Conservation (phyloP, 1,140 invertebrate genomes). For the Microplitis demolitor region DNA sequence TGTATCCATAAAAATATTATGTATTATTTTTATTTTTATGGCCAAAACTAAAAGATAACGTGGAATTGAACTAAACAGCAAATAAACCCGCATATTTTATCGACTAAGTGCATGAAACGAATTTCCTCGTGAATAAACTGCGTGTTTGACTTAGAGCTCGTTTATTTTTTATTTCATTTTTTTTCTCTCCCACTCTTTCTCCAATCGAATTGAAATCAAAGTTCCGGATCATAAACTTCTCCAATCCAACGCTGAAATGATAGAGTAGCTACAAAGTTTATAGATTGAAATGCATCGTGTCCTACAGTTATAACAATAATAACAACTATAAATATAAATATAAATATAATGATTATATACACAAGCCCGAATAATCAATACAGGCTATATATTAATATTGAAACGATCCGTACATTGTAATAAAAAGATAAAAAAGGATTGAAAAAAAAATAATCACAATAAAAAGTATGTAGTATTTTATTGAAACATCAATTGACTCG, state of each 20-base stretch:
- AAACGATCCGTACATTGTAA: too few relatives aligned
- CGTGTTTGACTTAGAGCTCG: slow-evolving; percentile 5
- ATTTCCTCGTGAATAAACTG: slow-evolving; percentile 10
- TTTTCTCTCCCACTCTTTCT: not conserved
- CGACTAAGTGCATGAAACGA: slow-evolving; percentile 19
- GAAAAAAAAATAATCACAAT: not conserved
- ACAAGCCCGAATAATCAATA: too few relatives aligned
- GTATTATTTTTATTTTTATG: slow-evolving; percentile 10
- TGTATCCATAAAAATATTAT: too few relatives aligned
- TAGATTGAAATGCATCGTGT: slow-evolving; percentile 10
- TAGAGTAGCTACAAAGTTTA: slow-evolving; percentile 11
- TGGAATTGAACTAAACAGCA: not conserved
- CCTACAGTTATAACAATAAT: not conserved
- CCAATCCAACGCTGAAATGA: slow-evolving; percentile 10
- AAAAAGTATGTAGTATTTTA: not conserved
- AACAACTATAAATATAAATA: not conserved
- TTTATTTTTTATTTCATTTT: not conserved
- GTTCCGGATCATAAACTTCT: slow-evolving; percentile 19
- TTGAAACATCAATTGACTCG: not conserved
- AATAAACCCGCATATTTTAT: slow-evolving; percentile 6
- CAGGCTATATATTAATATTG: too few relatives aligned
- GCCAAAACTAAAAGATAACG: not conserved
- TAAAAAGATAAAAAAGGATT: not conserved
- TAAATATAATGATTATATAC: not conserved
- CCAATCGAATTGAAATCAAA: slow-evolving; percentile 12